Conservation (phyloP, 1,140 invertebrate species). For the Daktulosphaira vitifoliae region DNA sequence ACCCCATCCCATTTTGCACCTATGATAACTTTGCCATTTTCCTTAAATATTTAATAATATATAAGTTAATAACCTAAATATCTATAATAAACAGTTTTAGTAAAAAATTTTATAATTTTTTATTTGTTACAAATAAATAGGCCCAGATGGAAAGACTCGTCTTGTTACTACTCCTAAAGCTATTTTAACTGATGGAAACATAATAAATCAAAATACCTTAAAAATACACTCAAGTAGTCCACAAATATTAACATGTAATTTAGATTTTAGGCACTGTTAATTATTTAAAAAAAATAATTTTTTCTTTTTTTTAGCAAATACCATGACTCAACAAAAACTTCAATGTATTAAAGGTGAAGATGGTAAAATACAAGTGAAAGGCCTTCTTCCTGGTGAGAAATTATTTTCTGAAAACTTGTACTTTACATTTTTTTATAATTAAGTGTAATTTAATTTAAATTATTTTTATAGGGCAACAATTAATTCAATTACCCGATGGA, state of each 20-base stretch:
- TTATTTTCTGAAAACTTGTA: neutral
- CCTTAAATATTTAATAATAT: no score
- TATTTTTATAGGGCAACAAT: slow-evolving; percentile 63
- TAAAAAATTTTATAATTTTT: no score
- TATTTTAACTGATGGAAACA: slow-evolving; percentile 46
- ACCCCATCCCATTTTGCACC: no score
- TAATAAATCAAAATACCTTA: slow-evolving; percentile 18
- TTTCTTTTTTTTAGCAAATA: slow-evolving; percentile 26
- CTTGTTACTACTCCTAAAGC: slow-evolving; percentile 53
- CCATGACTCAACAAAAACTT: slow-evolving; percentile 59
- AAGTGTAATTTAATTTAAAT: neutral
- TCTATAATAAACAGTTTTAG: no score
- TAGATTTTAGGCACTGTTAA: neutral
- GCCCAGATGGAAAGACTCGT: slow-evolving; percentile 59
- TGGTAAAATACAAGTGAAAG: slow-evolving; percentile 84
- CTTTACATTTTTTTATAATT: neutral
- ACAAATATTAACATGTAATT: slow-evolving; percentile 6
- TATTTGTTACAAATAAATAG: no score
- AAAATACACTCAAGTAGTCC: slow-evolving; percentile 9
- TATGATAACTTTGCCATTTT: no score
- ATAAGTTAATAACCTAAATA: no score
- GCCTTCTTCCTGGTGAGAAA: slow-evolving; percentile 61
- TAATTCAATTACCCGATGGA: slow-evolving; percentile 86
- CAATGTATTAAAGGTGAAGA: slow-evolving; percentile 83
- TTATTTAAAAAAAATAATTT: neutral